phyloP scores from a whole-genome alignment of 2,797 vertebrate genomes.

The Enteromius mattozi region DNA sequence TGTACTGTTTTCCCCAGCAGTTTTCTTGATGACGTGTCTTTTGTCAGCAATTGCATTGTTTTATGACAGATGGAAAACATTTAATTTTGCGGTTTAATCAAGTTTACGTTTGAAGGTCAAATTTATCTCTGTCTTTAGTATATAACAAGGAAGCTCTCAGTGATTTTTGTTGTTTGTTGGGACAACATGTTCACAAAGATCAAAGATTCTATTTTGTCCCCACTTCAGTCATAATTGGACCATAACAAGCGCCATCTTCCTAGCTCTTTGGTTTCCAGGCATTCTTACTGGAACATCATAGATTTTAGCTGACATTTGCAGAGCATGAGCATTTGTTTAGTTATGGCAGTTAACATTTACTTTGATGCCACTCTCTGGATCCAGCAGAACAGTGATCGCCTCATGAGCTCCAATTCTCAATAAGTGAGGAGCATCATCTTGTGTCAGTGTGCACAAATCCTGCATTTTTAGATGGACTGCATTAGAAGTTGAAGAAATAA shows the following conservation, averaged over 20 bases:
- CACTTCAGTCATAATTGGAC: conserved; percentile 20
- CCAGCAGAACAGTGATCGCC: neutral
- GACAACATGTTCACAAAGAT: conserved; percentile 14
- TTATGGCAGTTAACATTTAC: conserved; percentile 50
- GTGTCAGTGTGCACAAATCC: conserved; percentile 11
- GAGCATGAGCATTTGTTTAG: conserved; percentile 28
- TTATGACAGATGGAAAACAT: conserved; percentile 9
- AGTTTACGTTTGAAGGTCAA: neutral
- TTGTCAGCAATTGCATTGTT: conserved; percentile 35
- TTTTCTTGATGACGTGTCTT: conserved; percentile 24
- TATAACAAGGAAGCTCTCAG: conserved; percentile 19
- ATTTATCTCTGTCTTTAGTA: neutral
- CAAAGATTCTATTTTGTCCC: conserved; percentile 37
- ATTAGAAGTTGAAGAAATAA: neutral
- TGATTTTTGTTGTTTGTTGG: neutral
- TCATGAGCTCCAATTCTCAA: neutral
- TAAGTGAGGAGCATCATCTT: neutral
- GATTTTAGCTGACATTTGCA: conserved; percentile 45
- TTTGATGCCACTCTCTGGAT: conserved; percentile 25
- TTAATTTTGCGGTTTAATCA: neutral
- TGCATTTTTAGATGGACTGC: conserved; percentile 9
- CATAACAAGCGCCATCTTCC: conserved; percentile 16
- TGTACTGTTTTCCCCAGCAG: conserved; percentile 9
- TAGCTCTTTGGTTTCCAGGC: conserved; percentile 24
- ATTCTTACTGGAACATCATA: conserved; percentile 35